phyloP scores from a whole-genome alignment of 1,140 invertebrate species.

The Anadara kagoshimensis region DNA sequence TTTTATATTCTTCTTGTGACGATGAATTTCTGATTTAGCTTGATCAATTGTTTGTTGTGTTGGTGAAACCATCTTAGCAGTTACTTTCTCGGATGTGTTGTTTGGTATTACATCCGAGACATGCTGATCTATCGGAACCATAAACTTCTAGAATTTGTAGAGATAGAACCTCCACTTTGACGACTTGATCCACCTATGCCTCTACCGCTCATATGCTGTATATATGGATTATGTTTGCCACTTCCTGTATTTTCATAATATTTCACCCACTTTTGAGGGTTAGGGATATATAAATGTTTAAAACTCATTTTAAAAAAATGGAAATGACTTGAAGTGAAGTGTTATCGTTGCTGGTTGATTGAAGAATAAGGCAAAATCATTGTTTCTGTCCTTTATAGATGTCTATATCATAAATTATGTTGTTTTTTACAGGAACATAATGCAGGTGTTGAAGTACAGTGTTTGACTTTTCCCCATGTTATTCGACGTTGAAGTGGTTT shows the following conservation, averaged over 20 bases:
- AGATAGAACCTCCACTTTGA: conserved; percentile 15
- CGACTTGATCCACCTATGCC: neutral
- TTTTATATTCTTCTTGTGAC: conserved; percentile 18
- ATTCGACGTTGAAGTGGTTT: too few species aligned
- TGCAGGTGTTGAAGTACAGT: too few species aligned
- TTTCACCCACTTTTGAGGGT: conserved; percentile 23
- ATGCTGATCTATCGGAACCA: conserved; percentile 19
- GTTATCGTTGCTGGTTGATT: neutral
- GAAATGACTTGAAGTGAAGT: too few species aligned
- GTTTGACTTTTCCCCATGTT: too few species aligned
- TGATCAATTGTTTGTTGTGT: conserved; percentile 24
- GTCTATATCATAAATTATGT: too few species aligned
- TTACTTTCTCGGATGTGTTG: neutral
- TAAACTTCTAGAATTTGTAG: conserved; percentile 14
- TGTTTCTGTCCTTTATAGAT: too few species aligned
- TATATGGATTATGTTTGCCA: conserved; percentile 9
- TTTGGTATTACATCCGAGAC: neutral
- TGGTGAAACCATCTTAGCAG: conserved; percentile 21
- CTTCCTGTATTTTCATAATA: conserved; percentile 25
- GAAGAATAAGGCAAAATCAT: too few species aligned
- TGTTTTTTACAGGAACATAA: too few species aligned
- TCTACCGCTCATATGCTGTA: neutral
- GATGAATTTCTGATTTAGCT: conserved; percentile 23
- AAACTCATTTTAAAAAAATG: too few species aligned
- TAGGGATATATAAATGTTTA: conserved; percentile 26